A percentile compares a stretch with the other conserved stretches of the same genome.
phyloP scores from a whole-genome alignment of 2,113 vertebrate species.

The Elaphurus davidianus region DNA sequence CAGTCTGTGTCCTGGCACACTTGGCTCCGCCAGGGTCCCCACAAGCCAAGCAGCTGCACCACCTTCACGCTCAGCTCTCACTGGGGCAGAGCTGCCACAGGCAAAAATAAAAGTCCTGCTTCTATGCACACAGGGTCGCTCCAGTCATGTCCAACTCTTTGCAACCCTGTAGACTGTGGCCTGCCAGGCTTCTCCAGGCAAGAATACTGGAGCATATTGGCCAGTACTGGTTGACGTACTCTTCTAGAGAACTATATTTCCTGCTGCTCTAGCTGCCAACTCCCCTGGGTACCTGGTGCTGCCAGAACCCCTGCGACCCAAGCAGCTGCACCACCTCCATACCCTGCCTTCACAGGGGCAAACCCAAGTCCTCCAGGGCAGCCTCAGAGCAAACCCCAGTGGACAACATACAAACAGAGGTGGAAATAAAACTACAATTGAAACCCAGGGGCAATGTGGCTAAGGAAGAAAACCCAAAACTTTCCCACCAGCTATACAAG shows the following conservation, averaged over 20 bases:
- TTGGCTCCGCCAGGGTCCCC: rapidly evolving
- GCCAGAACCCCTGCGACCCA: background rate
- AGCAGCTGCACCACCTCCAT: background rate
- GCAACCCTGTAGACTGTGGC: background rate
- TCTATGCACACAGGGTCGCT: background rate
- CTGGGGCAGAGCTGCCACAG: background rate
- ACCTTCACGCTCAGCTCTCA: background rate
- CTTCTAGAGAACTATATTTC: background rate
- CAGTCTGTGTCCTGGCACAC: background rate
- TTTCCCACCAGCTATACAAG: background rate
- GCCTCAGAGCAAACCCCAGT: background rate
- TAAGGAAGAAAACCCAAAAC: background rate
- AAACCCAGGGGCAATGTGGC: background rate
- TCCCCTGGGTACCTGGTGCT: background rate
- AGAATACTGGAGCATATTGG: background rate
- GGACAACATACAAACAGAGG: background rate
- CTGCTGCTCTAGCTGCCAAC: background rate
- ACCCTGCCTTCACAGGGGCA: background rate
- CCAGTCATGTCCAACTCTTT: background rate
- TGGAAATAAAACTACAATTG: background rate
- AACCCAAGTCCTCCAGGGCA: background rate
- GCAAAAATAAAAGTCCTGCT: background rate
- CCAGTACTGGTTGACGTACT: background rate
- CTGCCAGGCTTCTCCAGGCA: background rate
- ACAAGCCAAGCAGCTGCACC: background rate